Evolutionary conservation across 1,140 invertebrate genomes (phyloP).

Genomic region (Lepidurus apus): DNA sequence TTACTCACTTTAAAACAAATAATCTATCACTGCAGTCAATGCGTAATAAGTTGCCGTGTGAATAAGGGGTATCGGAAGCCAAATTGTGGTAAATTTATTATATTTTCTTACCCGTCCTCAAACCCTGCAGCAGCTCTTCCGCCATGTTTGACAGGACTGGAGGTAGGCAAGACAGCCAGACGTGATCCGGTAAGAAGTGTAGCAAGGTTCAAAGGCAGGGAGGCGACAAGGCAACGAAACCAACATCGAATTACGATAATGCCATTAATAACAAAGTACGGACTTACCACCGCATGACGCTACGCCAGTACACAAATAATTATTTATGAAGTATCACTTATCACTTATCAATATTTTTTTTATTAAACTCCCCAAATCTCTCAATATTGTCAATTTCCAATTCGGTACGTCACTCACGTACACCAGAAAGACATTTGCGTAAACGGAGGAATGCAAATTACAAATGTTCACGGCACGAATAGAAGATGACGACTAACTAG

Average conservation of each 20-base stretch:
- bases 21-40: not conserved
- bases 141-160: conserved; percentile 20
- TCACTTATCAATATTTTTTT: no score
- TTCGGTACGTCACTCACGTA: not conserved
- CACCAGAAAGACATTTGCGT: not conserved
- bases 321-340: not conserved
- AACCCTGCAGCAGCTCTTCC: conserved; percentile 12
- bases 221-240: conserved; percentile 13
- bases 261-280: not conserved
- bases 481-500: not conserved
- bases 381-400: not conserved
- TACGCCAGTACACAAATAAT: not conserved
- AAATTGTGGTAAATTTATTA: not conserved
- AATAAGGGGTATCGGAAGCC: not conserved
- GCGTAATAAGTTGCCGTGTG: not conserved
- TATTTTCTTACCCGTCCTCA: conserved; percentile 21
- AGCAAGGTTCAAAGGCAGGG: not conserved
- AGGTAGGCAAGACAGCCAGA: conserved; percentile 1
- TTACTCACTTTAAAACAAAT: not conserved
- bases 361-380: no score
- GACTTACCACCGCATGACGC: conserved; percentile 3
- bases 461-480: not conserved
- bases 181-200: not conserved
- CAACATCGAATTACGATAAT: not conserved
- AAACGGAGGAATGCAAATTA: no score